These are phyloP conservation scores for Elaphurus davidianus DNA, from an alignment of 2,113 vertebrate genomes.

Conservation along the genomic window DNA sequence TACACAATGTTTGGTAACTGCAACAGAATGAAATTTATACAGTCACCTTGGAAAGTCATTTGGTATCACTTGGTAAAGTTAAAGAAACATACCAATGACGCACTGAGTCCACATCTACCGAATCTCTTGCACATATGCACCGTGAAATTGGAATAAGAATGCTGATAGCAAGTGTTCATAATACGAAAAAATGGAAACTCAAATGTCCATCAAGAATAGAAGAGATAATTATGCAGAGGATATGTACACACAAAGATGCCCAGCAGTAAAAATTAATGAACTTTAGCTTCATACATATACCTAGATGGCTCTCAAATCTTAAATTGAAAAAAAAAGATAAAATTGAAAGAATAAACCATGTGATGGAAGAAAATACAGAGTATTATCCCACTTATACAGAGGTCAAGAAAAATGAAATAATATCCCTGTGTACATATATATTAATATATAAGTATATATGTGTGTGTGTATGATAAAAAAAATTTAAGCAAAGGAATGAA, in stretches of 20 bases:
- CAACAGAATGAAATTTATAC: not conserved
- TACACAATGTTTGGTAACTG: not conserved
- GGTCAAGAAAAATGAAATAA: not conserved
- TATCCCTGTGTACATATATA: not conserved
- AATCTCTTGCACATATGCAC: not conserved
- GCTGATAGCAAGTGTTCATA: not conserved
- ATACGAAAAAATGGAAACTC: not conserved
- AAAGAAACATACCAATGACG: not conserved
- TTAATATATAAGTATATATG: not conserved
- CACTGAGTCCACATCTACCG: not conserved
- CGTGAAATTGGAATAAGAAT: not conserved
- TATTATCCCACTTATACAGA: not conserved
- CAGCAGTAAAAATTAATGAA: not conserved
- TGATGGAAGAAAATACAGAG: not conserved
- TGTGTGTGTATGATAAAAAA: not conserved
- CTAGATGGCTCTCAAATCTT: not conserved
- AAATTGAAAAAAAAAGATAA: not conserved
- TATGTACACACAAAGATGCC: not conserved
- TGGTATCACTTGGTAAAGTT: not conserved
- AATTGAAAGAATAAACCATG: not conserved
- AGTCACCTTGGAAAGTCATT: not conserved
- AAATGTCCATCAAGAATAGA: not conserved
- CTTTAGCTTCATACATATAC: not conserved
- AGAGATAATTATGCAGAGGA: not conserved
- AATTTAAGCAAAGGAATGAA: not conserved